Base-by-base conservation (phyloP, 1,140 invertebrate species). In the Zelostemma sp. region DNA sequence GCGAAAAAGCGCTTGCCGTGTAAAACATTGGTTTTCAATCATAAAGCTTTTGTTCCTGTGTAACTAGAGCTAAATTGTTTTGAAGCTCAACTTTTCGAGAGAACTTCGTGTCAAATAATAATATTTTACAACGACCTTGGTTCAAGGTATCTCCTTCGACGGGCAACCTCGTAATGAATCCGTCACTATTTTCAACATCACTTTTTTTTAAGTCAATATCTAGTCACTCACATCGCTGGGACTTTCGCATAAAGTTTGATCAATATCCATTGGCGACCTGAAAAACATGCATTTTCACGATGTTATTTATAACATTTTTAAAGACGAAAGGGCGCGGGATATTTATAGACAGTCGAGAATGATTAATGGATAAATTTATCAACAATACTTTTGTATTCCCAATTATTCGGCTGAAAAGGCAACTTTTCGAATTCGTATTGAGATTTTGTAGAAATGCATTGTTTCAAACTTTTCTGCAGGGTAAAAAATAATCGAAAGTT, bases 171-270 rank as follows among this genome's bases (percentile, higher is more conserved):
- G 14, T 18, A 62, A 62, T 62, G 43, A 62, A 55, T 62, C 53
- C 51, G 41, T 48, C 59, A 48, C n/a, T n/a, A n/a, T n/a, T n/a
- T n/a, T n/a, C n/a, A n/a, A n/a, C n/a, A n/a, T n/a, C n/a, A n/a
- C n/a, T n/a, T 43, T 54, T 54, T 63, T 56, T 56, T 38, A 12
- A 56, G 46, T 63, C 35, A 17, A 17, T 46, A 48, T 49, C 35
- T 38, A 38, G 43, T 47, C 49, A 53, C 47, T 50, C 45, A 11
- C 14, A n/a, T 38, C 2, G 53, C 33, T 63, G 38, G 45, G 11
- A 56, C 41, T 55, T 49, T 63, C 47, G 41, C 60, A 19, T 50
- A 47, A 15, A 47, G 60, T 63, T 63, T 63, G 60, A 63, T 63
- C 60, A 56, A 63, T 63, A 63, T 50, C 31, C 53, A 50, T 21